Conservation (phyloP, 2,888 invertebrate species). For the Aethes cnicana region DNA sequence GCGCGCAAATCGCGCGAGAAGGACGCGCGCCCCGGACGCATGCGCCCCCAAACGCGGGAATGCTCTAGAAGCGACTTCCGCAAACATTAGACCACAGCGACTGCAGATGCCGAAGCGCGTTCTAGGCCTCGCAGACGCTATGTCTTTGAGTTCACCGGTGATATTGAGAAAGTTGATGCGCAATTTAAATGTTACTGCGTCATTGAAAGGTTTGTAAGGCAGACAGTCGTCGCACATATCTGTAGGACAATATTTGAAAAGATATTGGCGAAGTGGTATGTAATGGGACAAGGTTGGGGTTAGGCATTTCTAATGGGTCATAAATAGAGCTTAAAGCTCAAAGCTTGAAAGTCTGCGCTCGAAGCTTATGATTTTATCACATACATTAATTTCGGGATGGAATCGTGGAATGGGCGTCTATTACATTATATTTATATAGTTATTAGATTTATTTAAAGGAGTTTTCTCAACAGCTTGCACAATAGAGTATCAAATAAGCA, state of each 20-base stretch:
- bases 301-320: neutral
- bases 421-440: too few species aligned
- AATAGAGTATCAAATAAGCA: too few species aligned
- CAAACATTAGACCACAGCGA: conserved; percentile 34
- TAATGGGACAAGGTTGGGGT: too few species aligned
- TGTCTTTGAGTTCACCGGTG: conserved; percentile 5
- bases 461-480: too few species aligned
- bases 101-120: conserved; percentile 4
- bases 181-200: conserved; percentile 4
- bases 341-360: neutral
- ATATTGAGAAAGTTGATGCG: conserved; percentile 19
- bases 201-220: neutral
- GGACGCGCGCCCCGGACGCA: conserved; percentile 60
- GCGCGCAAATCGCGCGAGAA: conserved; percentile 67
- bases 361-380: conserved; percentile 9
- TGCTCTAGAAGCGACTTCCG: conserved; percentile 63
- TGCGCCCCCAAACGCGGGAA: conserved; percentile 73
- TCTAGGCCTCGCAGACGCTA: conserved; percentile 7
- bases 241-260: too few species aligned
- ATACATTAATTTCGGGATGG: conserved; percentile 4
- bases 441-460: too few species aligned
- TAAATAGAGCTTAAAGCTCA: neutral
- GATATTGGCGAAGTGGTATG: neutral
- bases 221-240: too few species aligned
- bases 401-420: neutral